Base-by-base conservation (phyloP, 2,113 vertebrate genomes). In the Osmerus mordax region DNA sequence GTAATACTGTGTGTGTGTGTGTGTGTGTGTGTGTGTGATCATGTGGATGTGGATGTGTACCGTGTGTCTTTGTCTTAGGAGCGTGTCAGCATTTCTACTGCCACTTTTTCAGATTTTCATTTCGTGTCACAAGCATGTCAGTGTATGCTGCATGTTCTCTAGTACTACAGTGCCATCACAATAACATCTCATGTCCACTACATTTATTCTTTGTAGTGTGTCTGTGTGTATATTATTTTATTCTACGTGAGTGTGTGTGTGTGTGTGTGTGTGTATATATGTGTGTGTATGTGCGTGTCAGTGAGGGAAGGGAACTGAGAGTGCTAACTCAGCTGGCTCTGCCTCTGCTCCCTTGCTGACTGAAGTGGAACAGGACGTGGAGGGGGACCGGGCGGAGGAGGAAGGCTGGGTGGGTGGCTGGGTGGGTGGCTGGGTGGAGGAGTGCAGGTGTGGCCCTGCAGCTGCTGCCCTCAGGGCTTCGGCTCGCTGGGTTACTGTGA, bases 311-410 rank as follows among this genome's bases (percentile, higher is more conserved):
- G 80, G 80, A 86, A 89, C 78, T 79, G 73, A 74, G 81, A 76
- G 18, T 78, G 87, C 86, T 88, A 86, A 88, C 79, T 85, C 86
- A 79, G 82, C 69, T 19, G 63, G 69, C 73, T 75, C 67, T 28
- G 76, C 78, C 71, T 77, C 72, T 65, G 65, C 0, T 3, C 67
- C 51, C 53, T 62, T 84, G 80, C 86, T 65, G 83, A 81, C 61
- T 11, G 56, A 67, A 76, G 73, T 7, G 32, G 54, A 80, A 79
- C 32, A 23, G 66, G 58, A 47, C 61, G 25, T 28, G 41, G 41
- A 12, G 36, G 7, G 36, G 36, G 36, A 41, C 4, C 23, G 6
- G 18, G 47, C 19, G 19, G 1, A 52, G 16, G 70, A n/a, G 65
- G 71, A 59, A 47, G 25, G 41, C 52, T 59, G 69, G 68, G 64